A percentile compares a stretch with the other conserved stretches of the same genome.
These are phyloP conservation scores for Rousettus leschenaultii DNA, from an alignment of 2,113 vertebrate genomes.

Conservation along the genomic window DNA sequence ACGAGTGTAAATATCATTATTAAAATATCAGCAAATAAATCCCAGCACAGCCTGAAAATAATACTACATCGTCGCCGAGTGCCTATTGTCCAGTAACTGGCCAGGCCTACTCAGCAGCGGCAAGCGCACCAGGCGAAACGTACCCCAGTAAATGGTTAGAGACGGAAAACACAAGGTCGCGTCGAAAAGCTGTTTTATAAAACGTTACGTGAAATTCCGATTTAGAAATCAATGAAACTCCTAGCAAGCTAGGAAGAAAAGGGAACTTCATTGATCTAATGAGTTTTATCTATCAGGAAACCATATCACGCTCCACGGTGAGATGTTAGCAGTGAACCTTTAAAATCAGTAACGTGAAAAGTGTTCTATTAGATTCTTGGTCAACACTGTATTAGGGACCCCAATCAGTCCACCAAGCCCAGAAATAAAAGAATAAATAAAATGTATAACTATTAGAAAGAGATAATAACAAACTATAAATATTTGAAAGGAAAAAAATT, in stretches of 20 bases:
- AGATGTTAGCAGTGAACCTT: background rate
- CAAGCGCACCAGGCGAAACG: background rate
- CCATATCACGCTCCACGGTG: background rate
- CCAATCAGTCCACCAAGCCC: background rate
- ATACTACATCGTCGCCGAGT: background rate
- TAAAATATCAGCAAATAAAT: background rate
- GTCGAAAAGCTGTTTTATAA: background rate
- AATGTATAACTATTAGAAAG: background rate
- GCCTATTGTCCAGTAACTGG: background rate
- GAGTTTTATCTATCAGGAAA: background rate
- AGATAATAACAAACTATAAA: background rate
- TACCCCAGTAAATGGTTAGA: background rate
- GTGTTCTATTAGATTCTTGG: background rate
- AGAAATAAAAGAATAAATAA: background rate
- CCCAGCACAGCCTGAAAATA: background rate
- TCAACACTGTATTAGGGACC: background rate
- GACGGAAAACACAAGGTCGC: background rate
- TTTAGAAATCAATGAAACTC: background rate
- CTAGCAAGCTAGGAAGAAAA: background rate
- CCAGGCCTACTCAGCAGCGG: background rate
- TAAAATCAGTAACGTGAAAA: background rate
- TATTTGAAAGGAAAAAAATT: background rate
- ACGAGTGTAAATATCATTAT: background rate
- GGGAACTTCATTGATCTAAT: background rate
- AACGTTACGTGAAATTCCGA: background rate